Evolutionary conservation across 2,797 vertebrate genomes (phyloP).

Genomic region (Hippocampus kuda): DNA sequence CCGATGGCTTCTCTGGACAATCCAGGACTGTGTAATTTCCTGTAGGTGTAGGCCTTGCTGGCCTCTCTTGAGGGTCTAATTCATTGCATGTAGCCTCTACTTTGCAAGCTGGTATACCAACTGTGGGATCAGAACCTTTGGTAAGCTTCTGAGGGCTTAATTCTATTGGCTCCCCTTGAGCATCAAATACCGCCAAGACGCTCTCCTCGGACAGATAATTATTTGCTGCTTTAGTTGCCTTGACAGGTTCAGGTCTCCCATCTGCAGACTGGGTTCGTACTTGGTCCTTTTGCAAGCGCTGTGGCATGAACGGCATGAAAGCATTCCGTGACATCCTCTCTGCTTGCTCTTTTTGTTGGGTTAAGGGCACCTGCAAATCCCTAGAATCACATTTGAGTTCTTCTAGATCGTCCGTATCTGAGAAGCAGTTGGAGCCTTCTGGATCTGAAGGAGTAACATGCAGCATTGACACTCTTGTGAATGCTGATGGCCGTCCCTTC

Average conservation of each 20-base stretch:
- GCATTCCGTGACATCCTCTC: constrained; percentile 50
- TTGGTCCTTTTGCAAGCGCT: constrained; percentile 59
- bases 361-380: constrained; percentile 59
- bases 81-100: constrained; percentile 56
- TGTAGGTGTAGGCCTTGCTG: constrained; percentile 50
- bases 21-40: constrained; percentile 63
- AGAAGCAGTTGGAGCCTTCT: constrained; percentile 57
- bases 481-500: constrained; percentile 53
- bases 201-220: constrained; percentile 79
- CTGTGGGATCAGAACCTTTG: constrained; percentile 52
- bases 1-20: constrained; percentile 61
- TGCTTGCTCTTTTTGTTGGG: constrained; percentile 52
- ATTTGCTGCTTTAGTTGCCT: constrained; percentile 65
- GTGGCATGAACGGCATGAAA: constrained; percentile 49
- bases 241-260: constrained; percentile 65
- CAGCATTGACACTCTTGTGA: constrained; percentile 47
- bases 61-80: constrained; percentile 63
- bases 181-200: constrained; percentile 72
- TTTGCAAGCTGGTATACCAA: constrained; percentile 55
- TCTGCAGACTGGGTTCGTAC: constrained; percentile 58
- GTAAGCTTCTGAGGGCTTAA: constrained; percentile 68
- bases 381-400: constrained; percentile 65
- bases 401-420: constrained; percentile 73
- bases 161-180: constrained; percentile 76
- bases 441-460: constrained; percentile 43